Conservation (phyloP, 2,113 vertebrate genomes). For the Cyprinodon brontotheroides region DNA sequence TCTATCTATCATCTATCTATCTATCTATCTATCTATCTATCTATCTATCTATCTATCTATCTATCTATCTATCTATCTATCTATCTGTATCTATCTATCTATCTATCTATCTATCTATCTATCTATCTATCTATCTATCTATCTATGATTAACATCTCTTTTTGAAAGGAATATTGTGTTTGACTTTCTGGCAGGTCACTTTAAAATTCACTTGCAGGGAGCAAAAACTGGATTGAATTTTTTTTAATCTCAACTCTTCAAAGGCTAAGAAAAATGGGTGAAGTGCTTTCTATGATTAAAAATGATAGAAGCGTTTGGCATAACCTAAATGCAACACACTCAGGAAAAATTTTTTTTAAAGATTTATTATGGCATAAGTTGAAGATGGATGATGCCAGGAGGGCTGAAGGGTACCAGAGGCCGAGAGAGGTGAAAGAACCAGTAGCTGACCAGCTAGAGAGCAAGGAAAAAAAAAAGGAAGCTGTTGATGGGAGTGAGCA, state of each 20-base stretch:
- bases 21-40: too few relatives aligned
- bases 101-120: too few relatives aligned
- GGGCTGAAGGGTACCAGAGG: constrained; percentile 3
- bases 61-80: too few relatives aligned
- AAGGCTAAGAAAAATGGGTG: constrained; percentile 2
- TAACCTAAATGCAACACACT: constrained; percentile 2
- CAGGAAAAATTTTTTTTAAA: constrained; percentile 10
- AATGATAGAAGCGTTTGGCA: constrained; percentile 4
- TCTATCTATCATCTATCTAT: too few relatives aligned
- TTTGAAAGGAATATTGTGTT: not conserved
- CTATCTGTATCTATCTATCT: too few relatives aligned
- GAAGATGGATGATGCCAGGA: constrained; percentile 3
- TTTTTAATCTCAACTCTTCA: constrained; percentile 24
- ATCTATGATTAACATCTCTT: too few relatives aligned
- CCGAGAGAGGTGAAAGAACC: constrained; percentile 12
- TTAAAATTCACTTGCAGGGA: not conserved
- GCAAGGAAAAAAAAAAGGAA: not conserved
- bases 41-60: too few relatives aligned
- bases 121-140: too few relatives aligned
- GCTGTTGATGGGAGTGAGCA: constrained; percentile 4
- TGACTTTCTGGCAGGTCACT: not conserved
- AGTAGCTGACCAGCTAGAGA: not conserved
- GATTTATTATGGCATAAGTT: constrained; percentile 1
- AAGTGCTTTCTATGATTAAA: constrained; percentile 1
- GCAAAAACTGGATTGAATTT: constrained; percentile 1